phyloP scores from a whole-genome alignment of 1,140 invertebrate genomes.

The Lordiphosa collinella region DNA sequence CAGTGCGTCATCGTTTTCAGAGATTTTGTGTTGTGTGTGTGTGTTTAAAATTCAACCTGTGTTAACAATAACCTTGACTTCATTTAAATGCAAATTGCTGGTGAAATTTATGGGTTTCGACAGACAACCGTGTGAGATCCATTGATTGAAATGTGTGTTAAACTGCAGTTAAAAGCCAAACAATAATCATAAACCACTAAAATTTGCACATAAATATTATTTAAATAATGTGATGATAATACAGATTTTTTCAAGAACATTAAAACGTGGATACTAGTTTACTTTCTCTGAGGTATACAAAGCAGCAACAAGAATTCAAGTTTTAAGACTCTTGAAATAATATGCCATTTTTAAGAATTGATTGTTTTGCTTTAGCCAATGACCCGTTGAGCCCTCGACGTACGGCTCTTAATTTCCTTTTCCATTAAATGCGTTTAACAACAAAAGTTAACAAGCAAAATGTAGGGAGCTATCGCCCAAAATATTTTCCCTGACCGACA shows the following conservation, averaged over 20 bases:
- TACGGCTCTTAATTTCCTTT: no score
- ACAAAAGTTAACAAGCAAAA: no score
- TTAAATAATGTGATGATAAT: neutral
- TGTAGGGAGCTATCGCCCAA: no score
- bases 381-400: no score
- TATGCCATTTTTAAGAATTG: neutral
- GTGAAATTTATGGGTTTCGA: conserved; percentile 36
- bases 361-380: no score
- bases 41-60: conserved; percentile 2
- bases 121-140: neutral
- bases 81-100: conserved; percentile 57
- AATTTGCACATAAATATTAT: conserved; percentile 2
- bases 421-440: no score
- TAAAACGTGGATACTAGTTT: neutral
- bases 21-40: conserved; percentile 3
- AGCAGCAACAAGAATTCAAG: no score
- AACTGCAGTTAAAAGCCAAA: conserved; percentile 5
- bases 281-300: conserved; percentile 34
- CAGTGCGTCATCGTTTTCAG: conserved; percentile 45
- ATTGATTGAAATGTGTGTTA: conserved; percentile 15
- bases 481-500: no score
- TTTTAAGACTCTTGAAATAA: no score
- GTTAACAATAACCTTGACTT: conserved; percentile 58
- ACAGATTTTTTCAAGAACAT: conserved; percentile 5
- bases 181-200: neutral